Base-by-base conservation (phyloP, 2,797 vertebrate genomes). In the Champsocephalus esox region DNA sequence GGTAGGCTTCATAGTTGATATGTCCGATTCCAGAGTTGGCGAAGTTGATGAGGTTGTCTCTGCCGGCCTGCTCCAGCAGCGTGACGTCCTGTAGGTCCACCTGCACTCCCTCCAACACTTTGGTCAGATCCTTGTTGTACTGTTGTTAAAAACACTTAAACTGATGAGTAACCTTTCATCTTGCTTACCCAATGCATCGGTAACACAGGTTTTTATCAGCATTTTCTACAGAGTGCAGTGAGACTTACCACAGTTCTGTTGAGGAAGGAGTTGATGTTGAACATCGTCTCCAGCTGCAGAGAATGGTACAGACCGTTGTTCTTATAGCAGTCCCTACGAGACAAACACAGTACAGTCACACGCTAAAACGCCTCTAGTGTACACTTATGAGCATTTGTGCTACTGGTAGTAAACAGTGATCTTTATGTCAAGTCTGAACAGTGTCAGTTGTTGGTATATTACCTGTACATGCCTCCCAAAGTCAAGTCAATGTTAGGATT, bases 381-480 rank as follows among this genome's bases (percentile, higher is more conserved):
- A 46, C 45, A 70, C 51, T 2, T 44, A n/a, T 67, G 2, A 49
- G 49, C 9, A 17, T 49, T 43, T 66, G 16, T 60, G 24, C 1
- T 6, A 8, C 12, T 7, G 44, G 5, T 12, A 46, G 24, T 32
- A 52, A 61, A 16, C 4, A 19, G 3, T 16, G 7, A 61, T 12
- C 3, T 12, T 14, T 28, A 46, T 49, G 1, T 17, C 13, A 12
- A 62, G 7, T 34, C 19, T 54, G 17, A 7, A 16, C 43, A 56
- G 46, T 10, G 13, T 54, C 10, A 71, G 19, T 12, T 65, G 48
- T 38, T 64, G 9, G 44, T 10, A 11, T 62, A 65, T 81, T 95
- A 99, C 98, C 97, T 97, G 95, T 99, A 99, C 82, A 99, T 95
- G 85, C 95, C 95, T 87, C 97, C 96, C 79, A 99, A 89, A 49